Base-by-base conservation (phyloP, 2,113 vertebrate species). In the Neoarius graeffei region DNA sequence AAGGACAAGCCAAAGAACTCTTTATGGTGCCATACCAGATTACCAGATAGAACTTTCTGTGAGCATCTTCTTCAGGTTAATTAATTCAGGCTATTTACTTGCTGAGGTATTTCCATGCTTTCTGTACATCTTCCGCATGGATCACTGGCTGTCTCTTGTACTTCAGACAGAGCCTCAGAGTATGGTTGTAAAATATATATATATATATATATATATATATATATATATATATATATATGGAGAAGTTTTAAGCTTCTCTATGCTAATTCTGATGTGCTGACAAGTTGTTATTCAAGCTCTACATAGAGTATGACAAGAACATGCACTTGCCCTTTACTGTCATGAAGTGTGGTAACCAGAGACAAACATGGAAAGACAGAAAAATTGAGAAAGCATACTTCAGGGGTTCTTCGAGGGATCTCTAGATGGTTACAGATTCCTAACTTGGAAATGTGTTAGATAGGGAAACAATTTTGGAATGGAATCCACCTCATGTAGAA, bases 1-100 rank as follows among this genome's bases (percentile, higher is more conserved):
- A 19, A 81, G n/a, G 77, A 15, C 19, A 54, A 77, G 14, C 9
- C 74, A 30, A 57, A 19, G 14, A 59, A 56, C 13, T 2, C 52
- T 80, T 80, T 4, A 52, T 76, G 73, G 35, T 56, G 1, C 25
- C 27, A 14, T 4, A 56, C 7, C 1, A n/a, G 2, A 23, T 67
- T 13, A 13, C 56, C 14, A 57, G 13, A n/a, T 14, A 77, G 23
- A 77, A 77, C 71, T n/a, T 14, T 25, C 6, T 20, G 4, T 52
- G 4, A n/a, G 25, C 54, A 89, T 89, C 88, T 88, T 90, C 91
- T 91, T 87, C 89, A 94, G 48, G 89, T 90, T 94, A 94, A 95
- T 92, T 92, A 94, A 94, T 94, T 94, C 94, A 89, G 92, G 90
- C 94, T 93, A 95, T 86, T 92, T 91, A 87, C 87, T 88, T 76